Base-by-base conservation (phyloP, 1,140 invertebrate genomes). In the Gonatopus flavifemur region DNA sequence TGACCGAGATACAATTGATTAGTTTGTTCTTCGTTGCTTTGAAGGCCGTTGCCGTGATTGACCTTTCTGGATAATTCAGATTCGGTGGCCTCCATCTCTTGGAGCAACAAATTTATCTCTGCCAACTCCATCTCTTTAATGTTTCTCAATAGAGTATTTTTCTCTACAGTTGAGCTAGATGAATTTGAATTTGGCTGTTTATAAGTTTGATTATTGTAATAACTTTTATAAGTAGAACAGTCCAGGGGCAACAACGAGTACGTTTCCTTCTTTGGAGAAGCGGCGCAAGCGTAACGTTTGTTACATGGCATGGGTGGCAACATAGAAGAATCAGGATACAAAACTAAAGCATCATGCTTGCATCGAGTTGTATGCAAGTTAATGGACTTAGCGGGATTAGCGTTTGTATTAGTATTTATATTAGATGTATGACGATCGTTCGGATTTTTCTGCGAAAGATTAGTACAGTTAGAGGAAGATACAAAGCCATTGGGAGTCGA, bases 71-170 rank as follows among this genome's bases (percentile, higher is more conserved):
- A 54, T 12, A 70, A 13, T 52, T 73, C 67, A 19, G 65, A 57
- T 25, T 79, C 74, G 0, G 74, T 73, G 19, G 55, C 59, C 33
- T 80, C 77, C 64, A 81, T 75, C 49, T 80, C 71, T 38, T 69
- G 68, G 6, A 80, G 53, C 19, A 78, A 36, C 30, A 71, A 58
- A 13, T 80, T 69, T 9, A 80, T 74, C 43, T 79, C 74, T 0
- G 65, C 55, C 6, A 81, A 51, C 51, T 73, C 77, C 65, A 80
- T 71, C 15, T 76, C 65, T 15, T 65, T 64, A 16, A 68, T 38
- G 10, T 31, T 31, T 40, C 51, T 50, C 33, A 51, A 62, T 55
- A 41, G 43, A 20, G 50, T 49, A 52, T 47, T 51, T 33, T 50
- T 59, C 62, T 50, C 43, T 13, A 60, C 64, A 52, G 60, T 67